Conservation (phyloP, 2,113 vertebrate genomes). For the Cyphotilapia sp. region DNA sequence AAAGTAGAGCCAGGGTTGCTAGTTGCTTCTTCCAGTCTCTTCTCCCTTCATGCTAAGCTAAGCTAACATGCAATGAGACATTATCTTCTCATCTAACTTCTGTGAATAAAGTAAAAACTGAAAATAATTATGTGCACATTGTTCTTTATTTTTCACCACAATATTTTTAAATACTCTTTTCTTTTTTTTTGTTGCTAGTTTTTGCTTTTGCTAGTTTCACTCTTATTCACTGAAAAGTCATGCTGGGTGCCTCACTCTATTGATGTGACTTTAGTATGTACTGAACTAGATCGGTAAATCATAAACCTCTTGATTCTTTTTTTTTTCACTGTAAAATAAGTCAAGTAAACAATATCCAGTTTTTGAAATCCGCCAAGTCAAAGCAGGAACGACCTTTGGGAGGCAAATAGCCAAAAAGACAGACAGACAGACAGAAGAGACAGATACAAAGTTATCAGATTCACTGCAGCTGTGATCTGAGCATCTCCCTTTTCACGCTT, state of each 20-base stretch:
- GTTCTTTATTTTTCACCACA: neutral
- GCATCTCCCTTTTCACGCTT: conserved; percentile 38
- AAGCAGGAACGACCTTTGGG: conserved; percentile 50
- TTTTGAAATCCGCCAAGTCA: neutral
- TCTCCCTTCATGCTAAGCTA: neutral
- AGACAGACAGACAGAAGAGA: conserved; percentile 38
- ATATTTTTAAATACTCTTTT: neutral
- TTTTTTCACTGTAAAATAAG: neutral
- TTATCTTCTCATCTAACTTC: neutral
- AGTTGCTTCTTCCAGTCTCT: neutral
- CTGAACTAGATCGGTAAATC: neutral
- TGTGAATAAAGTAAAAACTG: neutral
- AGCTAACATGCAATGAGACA: neutral
- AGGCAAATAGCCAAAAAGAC: conserved; percentile 33
- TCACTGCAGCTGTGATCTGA: conserved; percentile 58
- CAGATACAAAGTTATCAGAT: conserved; percentile 40
- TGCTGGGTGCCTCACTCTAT: neutral
- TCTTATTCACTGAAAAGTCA: neutral
- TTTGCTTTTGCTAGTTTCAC: neutral
- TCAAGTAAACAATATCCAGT: neutral
- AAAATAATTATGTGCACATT: neutral
- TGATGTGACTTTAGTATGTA: neutral
- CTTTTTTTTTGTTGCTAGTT: neutral
- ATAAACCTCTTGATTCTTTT: neutral
- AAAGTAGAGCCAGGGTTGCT: neutral